These are phyloP conservation scores for Chrysoperla carnea DNA, from an alignment of 1,140 invertebrate genomes.

Conservation along the genomic window DNA sequence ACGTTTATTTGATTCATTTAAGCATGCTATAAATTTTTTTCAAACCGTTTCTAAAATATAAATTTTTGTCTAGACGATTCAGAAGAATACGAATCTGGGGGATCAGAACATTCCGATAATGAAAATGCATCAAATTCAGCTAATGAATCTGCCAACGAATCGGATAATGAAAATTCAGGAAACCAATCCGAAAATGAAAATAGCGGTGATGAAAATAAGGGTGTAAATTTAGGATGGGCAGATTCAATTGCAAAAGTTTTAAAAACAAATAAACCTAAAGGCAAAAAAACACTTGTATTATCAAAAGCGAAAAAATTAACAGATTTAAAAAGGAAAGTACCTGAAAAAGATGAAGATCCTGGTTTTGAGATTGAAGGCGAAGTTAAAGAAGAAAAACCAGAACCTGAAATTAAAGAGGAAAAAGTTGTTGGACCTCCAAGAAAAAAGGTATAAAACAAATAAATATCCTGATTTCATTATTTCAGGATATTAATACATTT, in stretches of 20 bases:
- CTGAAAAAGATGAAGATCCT: conserved; percentile 21
- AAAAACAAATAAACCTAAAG: conserved; percentile 50
- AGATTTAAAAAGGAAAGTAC: conserved; percentile 29
- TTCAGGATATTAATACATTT: conserved; percentile 11
- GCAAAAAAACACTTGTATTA: conserved; percentile 52
- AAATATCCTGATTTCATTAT: too few relatives aligned
- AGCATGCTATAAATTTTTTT: too few relatives aligned
- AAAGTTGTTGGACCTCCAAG: conserved; percentile 16
- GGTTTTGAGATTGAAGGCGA: conserved; percentile 29
- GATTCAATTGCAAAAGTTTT: conserved; percentile 58
- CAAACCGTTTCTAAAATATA: too few relatives aligned
- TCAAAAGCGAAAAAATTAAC: conserved; percentile 53
- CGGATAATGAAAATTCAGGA: too few relatives aligned
- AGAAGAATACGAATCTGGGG: too few relatives aligned
- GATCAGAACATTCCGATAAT: too few relatives aligned
- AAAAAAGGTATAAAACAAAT: too few relatives aligned
- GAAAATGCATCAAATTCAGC: too few relatives aligned
- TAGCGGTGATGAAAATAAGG: conserved; percentile 5
- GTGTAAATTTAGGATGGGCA: conserved; percentile 38
- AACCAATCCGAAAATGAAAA: neutral
- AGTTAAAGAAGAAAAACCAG: conserved; percentile 24
- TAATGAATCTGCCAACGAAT: too few relatives aligned
- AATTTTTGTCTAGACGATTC: too few relatives aligned
- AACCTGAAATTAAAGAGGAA: conserved; percentile 11
- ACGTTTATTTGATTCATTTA: too few relatives aligned